Evolutionary conservation across 2,888 invertebrate genomes (phyloP).

Genomic region (Leptopilina syphax): DNA sequence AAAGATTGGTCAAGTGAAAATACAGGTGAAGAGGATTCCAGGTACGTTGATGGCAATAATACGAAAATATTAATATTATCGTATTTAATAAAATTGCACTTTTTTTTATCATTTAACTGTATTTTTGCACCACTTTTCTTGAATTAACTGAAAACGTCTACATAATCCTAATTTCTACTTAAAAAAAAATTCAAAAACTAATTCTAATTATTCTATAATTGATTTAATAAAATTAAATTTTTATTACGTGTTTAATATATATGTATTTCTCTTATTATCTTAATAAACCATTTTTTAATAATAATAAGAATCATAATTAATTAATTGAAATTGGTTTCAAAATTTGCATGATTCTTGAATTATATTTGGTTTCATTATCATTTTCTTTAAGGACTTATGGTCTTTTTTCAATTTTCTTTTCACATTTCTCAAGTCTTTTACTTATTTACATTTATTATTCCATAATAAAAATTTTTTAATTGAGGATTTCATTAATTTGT

Average conservation of each 20-base stretch:
- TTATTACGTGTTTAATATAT: too few relatives aligned
- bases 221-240: too few relatives aligned
- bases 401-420: too few relatives aligned
- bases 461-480: too few relatives aligned
- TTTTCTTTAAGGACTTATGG: too few relatives aligned
- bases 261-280: too few relatives aligned
- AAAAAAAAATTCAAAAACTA: background rate
- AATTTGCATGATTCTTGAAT: background rate
- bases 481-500: too few relatives aligned
- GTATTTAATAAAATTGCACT: background rate
- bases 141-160: conserved; percentile 17
- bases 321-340: background rate
- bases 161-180: background rate
- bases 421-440: too few relatives aligned
- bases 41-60: conserved; percentile 62
- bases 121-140: background rate
- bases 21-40: conserved; percentile 64
- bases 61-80: background rate
- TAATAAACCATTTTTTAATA: too few relatives aligned
- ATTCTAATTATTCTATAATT: background rate
- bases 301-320: too few relatives aligned
- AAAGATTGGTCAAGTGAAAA: conserved; percentile 56
- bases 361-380: background rate
- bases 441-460: too few relatives aligned
- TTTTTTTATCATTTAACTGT: background rate